A percentile compares a stretch with the other conserved stretches of the same genome.
Conservation (phyloP, 92 coral and sea anemone genomes). For the Phenganax marumi region DNA sequence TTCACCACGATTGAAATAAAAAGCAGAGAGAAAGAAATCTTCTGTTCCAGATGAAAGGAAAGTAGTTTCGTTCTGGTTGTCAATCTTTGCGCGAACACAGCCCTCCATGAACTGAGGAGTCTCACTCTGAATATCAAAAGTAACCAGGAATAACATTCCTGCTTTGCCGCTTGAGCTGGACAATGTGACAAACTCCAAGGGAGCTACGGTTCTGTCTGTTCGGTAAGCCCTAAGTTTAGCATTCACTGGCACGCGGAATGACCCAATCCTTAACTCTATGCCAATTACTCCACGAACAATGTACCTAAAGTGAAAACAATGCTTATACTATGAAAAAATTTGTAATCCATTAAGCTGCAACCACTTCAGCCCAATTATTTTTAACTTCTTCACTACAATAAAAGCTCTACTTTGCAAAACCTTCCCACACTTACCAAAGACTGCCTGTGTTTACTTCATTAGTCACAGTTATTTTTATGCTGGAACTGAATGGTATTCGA, state of each 20-base stretch:
- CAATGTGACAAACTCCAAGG: slow-evolving; percentile 44
- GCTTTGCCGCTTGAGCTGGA: slow-evolving; percentile 27
- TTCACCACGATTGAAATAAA: slow-evolving; percentile 34
- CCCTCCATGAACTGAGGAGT: slow-evolving; percentile 49
- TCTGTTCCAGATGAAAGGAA: slow-evolving; percentile 63
- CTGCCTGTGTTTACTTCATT: slow-evolving; percentile 18
- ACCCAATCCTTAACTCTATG: slow-evolving; percentile 38
- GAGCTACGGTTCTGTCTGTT: slow-evolving; percentile 29
- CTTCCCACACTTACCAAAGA: slow-evolving; percentile 21
- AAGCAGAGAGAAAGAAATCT: slow-evolving; percentile 62
- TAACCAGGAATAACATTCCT: slow-evolving; percentile 54
- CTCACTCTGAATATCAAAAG: slow-evolving; percentile 29
- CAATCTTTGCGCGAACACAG: slow-evolving; percentile 55
- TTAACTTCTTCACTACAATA: no score
- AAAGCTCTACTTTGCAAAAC: no score
- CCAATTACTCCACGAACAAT: slow-evolving; percentile 52
- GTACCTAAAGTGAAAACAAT: slow-evolving; percentile 34
- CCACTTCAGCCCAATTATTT: no score
- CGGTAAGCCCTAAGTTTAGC: slow-evolving; percentile 47
- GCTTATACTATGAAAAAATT: neutral
- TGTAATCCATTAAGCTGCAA: neutral
- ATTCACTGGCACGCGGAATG: slow-evolving; percentile 39
- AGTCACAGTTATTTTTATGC: slow-evolving; percentile 45
- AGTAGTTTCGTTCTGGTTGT: slow-evolving; percentile 32
- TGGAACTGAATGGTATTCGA: slow-evolving; percentile 47